Conservation (phyloP, 2,888 invertebrate genomes). For the Metellina segmentata region DNA sequence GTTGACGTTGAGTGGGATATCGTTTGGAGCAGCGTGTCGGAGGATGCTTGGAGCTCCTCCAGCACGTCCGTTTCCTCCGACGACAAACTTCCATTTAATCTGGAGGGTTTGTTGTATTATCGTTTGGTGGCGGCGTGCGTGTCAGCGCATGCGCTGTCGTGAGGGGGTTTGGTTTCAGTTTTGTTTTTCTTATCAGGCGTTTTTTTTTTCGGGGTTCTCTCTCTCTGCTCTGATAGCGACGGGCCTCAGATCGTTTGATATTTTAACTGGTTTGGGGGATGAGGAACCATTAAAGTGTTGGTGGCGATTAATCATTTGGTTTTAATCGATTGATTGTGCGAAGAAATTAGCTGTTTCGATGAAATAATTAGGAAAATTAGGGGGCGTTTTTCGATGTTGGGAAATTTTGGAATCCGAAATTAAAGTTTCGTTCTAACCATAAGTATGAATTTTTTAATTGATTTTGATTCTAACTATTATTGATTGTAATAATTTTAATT, state of each 20-base stretch:
- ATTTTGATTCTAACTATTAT: too few relatives aligned
- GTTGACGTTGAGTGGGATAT: background rate
- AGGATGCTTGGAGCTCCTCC: slow-evolving; percentile 3
- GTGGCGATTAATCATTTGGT: background rate
- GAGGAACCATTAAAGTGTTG: background rate
- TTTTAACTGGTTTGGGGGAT: background rate
- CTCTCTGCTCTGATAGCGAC: background rate
- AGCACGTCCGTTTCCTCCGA: slow-evolving; percentile 30
- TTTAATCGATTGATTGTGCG: background rate
- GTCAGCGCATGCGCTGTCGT: slow-evolving; percentile 23
- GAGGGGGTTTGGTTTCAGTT: slow-evolving; percentile 23
- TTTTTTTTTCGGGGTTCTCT: background rate
- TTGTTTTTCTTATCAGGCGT: background rate
- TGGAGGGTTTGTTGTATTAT: slow-evolving; percentile 35
- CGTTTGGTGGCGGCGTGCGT: slow-evolving; percentile 7
- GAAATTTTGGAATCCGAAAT: too few relatives aligned
- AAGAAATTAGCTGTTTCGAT: background rate
- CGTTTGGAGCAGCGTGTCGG: background rate
- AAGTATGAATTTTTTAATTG: too few relatives aligned
- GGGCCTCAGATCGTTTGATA: background rate
- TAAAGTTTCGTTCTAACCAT: too few relatives aligned
- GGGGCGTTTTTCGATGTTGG: too few relatives aligned
- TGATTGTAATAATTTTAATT: too few relatives aligned
- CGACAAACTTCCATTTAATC: slow-evolving; percentile 62
- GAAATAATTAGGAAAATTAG: background rate